Evolutionary conservation across 2,113 vertebrate species (phyloP).

Genomic region (Melanerpes formicivorus): DNA sequence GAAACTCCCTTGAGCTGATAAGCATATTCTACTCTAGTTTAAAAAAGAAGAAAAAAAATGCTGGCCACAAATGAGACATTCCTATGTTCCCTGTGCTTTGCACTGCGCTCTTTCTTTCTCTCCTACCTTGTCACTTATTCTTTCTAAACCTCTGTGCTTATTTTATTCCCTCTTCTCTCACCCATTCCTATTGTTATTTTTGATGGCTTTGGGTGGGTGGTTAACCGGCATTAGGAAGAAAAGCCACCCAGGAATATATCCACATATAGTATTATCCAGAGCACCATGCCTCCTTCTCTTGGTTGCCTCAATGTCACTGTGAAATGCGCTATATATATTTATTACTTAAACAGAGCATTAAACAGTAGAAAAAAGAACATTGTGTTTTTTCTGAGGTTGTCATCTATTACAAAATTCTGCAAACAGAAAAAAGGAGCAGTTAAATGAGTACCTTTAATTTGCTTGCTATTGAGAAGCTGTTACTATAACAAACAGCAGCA

Average conservation of each 20-base stretch:
- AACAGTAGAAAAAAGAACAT: not conserved
- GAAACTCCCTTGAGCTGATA: not conserved
- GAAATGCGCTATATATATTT: slow-evolving; percentile 5
- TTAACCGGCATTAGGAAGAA: slow-evolving; percentile 16
- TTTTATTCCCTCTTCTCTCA: not conserved
- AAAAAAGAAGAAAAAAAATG: not conserved
- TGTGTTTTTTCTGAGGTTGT: not conserved
- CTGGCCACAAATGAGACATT: not conserved
- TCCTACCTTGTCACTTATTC: not conserved
- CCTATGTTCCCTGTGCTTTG: not conserved
- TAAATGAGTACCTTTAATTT: slow-evolving; percentile 44
- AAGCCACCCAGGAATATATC: not conserved
- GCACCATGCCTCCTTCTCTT: not conserved
- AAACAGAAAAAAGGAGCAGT: slow-evolving; percentile 50
- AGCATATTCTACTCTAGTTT: not conserved
- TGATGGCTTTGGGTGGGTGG: slow-evolving; percentile 18
- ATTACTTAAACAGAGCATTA: slow-evolving; percentile 19
- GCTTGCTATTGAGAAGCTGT: slow-evolving; percentile 36
- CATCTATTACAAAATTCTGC: slow-evolving; percentile 10
- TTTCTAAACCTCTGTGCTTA: not conserved
- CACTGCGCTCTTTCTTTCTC: not conserved
- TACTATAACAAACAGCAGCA: slow-evolving; percentile 8
- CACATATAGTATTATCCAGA: not conserved
- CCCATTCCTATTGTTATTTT: slow-evolving; percentile 9
- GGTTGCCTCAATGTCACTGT: not conserved